These are phyloP conservation scores for Pogonocichla stellata DNA, from an alignment of 2,113 vertebrate species.

Conservation along the genomic window DNA sequence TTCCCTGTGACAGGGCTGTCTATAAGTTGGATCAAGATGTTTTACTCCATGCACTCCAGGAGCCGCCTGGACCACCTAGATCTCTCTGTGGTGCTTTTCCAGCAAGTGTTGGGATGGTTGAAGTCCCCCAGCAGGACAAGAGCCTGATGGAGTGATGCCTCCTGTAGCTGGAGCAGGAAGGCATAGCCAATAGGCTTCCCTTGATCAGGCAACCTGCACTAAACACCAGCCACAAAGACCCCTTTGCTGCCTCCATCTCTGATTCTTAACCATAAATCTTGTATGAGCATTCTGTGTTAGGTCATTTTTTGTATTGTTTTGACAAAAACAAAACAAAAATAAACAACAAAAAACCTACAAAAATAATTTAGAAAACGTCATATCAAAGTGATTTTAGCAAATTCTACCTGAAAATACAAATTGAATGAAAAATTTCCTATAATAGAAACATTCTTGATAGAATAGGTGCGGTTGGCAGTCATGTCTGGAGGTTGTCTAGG, in stretches of 20 bases:
- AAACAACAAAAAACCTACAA: too few species aligned
- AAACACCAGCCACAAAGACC: background rate
- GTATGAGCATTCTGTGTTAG: fast-evolving
- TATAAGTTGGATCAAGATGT: background rate
- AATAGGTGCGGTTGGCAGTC: background rate
- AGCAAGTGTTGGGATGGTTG: fast-evolving
- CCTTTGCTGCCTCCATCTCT: fast-evolving
- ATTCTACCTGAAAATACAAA: background rate
- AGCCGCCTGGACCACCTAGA: background rate
- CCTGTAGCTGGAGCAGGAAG: background rate
- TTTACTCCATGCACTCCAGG: fast-evolving
- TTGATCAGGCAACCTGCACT: fast-evolving
- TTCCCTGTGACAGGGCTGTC: background rate
- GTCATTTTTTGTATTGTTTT: background rate
- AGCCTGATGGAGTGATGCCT: fast-evolving
- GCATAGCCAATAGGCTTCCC: fast-evolving
- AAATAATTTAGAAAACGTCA: background rate
- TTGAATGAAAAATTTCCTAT: background rate
- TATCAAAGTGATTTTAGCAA: background rate
- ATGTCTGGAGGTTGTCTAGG: background rate
- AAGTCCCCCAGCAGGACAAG: background rate
- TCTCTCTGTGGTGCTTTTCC: background rate
- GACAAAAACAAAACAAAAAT: too few species aligned
- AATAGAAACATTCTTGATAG: background rate
- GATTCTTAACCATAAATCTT: background rate